Conservation (phyloP, 2,797 vertebrate species). For the Acropternis orthonyx region DNA sequence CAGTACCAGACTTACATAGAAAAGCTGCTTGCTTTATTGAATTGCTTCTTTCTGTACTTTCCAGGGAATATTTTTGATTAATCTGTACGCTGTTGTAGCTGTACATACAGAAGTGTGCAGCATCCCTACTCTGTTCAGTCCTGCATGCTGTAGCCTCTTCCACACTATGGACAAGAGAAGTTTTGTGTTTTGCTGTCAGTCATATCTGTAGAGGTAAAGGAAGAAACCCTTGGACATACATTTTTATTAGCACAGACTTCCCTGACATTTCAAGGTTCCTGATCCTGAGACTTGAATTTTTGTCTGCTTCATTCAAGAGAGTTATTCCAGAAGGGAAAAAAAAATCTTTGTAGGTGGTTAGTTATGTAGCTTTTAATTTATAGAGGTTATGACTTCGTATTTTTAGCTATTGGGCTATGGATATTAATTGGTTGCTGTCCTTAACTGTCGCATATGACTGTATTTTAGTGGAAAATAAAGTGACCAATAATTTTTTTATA, state of each 20-base stretch:
- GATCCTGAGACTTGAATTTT: not conserved
- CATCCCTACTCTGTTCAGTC: not conserved
- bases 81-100: not conserved
- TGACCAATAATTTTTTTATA: not conserved
- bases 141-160: not conserved
- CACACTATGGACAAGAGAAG: not conserved
- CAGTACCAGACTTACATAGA: not conserved
- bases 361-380: not conserved
- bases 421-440: not conserved
- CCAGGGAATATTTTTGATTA: not conserved
- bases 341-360: not conserved
- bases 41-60: constrained; percentile 18
- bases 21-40: not conserved
- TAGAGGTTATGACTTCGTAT: not conserved
- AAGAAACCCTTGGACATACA: not conserved
- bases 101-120: not conserved
- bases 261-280: not conserved
- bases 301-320: not conserved
- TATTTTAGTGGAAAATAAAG: not conserved
- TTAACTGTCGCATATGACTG: not conserved
- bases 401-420: not conserved
- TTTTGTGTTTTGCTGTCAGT: constrained; percentile 26
- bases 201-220: constrained; percentile 22
- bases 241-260: not conserved
- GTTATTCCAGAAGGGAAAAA: not conserved